Evolutionary conservation across 1,140 invertebrate species (phyloP), one percentile per base, ranked within the genome.

Genomic region (Palaemon carinicauda): DNA sequence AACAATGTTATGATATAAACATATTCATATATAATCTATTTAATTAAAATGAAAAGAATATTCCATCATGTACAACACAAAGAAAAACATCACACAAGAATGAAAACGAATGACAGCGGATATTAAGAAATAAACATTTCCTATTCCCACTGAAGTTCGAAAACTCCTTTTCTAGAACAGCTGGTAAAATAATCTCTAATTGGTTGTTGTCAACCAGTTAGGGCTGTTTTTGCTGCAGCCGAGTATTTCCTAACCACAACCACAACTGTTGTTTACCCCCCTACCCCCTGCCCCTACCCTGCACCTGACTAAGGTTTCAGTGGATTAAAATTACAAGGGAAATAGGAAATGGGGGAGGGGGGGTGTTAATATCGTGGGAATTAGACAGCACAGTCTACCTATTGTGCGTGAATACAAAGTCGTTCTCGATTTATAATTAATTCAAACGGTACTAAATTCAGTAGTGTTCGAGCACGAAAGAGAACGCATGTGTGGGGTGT

Each of bases 321-420:
- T n/a, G 24, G 21, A 27, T 50, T 15, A 14, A n/a, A 51, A 19
- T 51, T 29, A 51, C 41, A 27, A n/a, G n/a, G n/a, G n/a, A n/a
- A n/a, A n/a, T n/a, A n/a, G n/a, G n/a, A n/a, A n/a, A n/a, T 15
- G 50, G 77, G 77, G 52, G 74, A 51, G 17, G 78, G 52, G 53
- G 77, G 50, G 53, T n/a, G n/a, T 53, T 71, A 75, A 33, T 74
- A 60, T 86, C 24, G 51, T 54, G 73, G 52, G 53, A 73, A 80
- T 80, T 77, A 60, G 78, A 51, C 65, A 51, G 56, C 41, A n/a
- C n/a, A 60, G 50, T 82, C 69, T 82, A 65, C 84, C 79, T 54
- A 86, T 86, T 86, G 78, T 80, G 77, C 84, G 73, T 80, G 84
- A 80, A 86, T 86, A 78, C 84, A 80, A 78, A 86, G 56, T 80